These are phyloP conservation scores for Tortricodes alternella DNA, from an alignment of 2,888 invertebrate species.

Conservation along the genomic window DNA sequence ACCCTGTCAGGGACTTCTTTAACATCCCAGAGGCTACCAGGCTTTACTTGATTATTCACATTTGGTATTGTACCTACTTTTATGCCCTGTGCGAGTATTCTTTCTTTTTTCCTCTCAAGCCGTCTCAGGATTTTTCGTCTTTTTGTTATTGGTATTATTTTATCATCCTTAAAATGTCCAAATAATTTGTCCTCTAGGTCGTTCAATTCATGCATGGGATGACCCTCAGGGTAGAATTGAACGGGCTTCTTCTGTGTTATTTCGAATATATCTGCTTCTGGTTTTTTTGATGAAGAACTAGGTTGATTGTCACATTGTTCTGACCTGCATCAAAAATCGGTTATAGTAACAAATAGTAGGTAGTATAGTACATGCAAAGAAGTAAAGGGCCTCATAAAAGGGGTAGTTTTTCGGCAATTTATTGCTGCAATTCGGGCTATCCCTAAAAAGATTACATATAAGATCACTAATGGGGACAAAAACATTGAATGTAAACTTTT, in stretches of 20 bases:
- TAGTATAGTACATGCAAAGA: too few species aligned
- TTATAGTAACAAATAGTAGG: too few species aligned
- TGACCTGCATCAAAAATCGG: slow-evolving; percentile 41
- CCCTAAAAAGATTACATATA: too few species aligned
- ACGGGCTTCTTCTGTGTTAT: slow-evolving; percentile 44
- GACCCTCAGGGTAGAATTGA: slow-evolving; percentile 64
- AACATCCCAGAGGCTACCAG: slow-evolving; percentile 74
- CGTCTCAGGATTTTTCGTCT: slow-evolving; percentile 73
- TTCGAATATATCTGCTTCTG: slow-evolving; percentile 46
- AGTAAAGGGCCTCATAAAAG: too few species aligned
- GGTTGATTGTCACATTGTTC: slow-evolving; percentile 40
- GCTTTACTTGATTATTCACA: slow-evolving; percentile 39
- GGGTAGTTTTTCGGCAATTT: too few species aligned
- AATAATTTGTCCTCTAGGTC: slow-evolving; percentile 76
- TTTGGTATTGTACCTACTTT: slow-evolving; percentile 39
- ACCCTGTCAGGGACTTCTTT: slow-evolving; percentile 47
- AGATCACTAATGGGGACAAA: too few species aligned
- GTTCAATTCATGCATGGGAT: slow-evolving; percentile 80
- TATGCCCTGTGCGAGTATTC: slow-evolving; percentile 50
- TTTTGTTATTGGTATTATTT: slow-evolving; percentile 66
- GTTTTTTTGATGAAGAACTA: slow-evolving; percentile 42
- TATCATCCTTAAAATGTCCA: slow-evolving; percentile 63
- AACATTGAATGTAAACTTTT: too few species aligned
- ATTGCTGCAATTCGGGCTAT: too few species aligned
- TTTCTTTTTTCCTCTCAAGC: slow-evolving; percentile 69